These are phyloP conservation scores for Garra rufa DNA, from an alignment of 2,113 vertebrate species.

Conservation along the genomic window DNA sequence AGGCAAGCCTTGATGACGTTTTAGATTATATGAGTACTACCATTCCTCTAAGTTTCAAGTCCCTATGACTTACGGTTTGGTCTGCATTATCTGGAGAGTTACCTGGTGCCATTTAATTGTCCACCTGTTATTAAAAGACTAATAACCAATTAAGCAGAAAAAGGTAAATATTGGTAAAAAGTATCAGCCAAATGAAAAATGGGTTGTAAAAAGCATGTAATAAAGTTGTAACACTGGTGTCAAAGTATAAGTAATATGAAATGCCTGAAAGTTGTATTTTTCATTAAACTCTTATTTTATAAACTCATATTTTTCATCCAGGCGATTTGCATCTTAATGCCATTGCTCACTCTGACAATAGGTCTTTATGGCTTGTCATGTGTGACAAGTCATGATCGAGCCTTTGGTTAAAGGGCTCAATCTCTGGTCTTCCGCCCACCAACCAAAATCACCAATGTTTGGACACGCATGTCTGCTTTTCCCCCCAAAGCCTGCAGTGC, in stretches of 20 bases:
- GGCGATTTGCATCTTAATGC: not conserved
- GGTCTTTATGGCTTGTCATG: not conserved
- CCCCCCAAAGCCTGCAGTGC: not conserved
- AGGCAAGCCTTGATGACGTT: too few species aligned
- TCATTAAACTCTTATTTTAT: not conserved
- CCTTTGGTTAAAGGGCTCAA: constrained; percentile 24
- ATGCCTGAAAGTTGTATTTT: not conserved
- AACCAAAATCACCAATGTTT: constrained; percentile 31
- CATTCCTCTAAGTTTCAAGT: too few species aligned
- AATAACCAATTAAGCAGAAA: not conserved
- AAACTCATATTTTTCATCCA: not conserved
- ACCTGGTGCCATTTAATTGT: not conserved
- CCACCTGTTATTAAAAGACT: not conserved
- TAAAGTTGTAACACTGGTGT: too few species aligned
- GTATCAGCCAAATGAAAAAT: too few species aligned
- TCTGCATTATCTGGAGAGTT: too few species aligned
- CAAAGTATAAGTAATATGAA: not conserved
- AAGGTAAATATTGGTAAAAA: not conserved
- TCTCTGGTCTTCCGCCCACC: not conserved
- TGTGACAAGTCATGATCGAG: constrained; percentile 28
- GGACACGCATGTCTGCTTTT: constrained; percentile 26
- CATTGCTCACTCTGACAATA: not conserved
- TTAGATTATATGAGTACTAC: too few species aligned
- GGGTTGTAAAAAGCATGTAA: too few species aligned
- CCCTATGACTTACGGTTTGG: too few species aligned